Percentiles rank a stretch among this genome's conserved stretches.
Conservation (phyloP, 2,797 vertebrate species). For the Prunella strophiata region DNA sequence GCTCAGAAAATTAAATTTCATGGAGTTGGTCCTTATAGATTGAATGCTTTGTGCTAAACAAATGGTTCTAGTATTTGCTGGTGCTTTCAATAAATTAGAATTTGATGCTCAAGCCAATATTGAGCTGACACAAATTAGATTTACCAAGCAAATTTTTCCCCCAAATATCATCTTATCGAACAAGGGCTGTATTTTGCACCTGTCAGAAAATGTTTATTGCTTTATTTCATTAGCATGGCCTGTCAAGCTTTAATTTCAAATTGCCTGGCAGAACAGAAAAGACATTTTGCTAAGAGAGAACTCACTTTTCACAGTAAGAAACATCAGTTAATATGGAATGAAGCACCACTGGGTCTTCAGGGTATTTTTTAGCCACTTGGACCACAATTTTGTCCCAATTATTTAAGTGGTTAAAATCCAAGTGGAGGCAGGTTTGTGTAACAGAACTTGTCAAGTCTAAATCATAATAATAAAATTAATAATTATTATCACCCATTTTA, state of each 20-base stretch:
- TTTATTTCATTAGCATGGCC: slow-evolving; percentile 67
- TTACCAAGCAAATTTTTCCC: slow-evolving; percentile 44
- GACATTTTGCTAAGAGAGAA: not conserved
- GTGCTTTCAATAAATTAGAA: slow-evolving; percentile 67
- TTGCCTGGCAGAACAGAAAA: slow-evolving; percentile 33
- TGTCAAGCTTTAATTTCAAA: slow-evolving; percentile 58
- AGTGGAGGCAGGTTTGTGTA: not conserved
- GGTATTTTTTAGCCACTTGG: not conserved
- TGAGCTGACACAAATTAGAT: slow-evolving; percentile 67
- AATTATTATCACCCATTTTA: not conserved
- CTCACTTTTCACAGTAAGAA: not conserved
- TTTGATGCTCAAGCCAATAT: slow-evolving; percentile 46
- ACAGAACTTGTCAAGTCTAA: not conserved
- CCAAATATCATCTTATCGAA: slow-evolving; percentile 48
- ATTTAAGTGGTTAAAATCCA: not conserved
- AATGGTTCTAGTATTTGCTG: slow-evolving; percentile 35
- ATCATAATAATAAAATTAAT: not conserved
- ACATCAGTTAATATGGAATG: not conserved
- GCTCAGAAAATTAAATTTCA: slow-evolving; percentile 62
- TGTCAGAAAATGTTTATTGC: slow-evolving; percentile 58
- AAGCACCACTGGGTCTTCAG: not conserved
- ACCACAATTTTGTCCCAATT: not conserved
- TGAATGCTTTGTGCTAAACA: slow-evolving; percentile 56
- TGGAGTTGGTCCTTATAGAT: slow-evolving; percentile 56
- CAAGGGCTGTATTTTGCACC: slow-evolving; percentile 29